Evolutionary conservation across 2,113 vertebrate genomes (phyloP), one percentile per base, ranked within the genome.

Genomic region (Aphyosemion australe): DNA sequence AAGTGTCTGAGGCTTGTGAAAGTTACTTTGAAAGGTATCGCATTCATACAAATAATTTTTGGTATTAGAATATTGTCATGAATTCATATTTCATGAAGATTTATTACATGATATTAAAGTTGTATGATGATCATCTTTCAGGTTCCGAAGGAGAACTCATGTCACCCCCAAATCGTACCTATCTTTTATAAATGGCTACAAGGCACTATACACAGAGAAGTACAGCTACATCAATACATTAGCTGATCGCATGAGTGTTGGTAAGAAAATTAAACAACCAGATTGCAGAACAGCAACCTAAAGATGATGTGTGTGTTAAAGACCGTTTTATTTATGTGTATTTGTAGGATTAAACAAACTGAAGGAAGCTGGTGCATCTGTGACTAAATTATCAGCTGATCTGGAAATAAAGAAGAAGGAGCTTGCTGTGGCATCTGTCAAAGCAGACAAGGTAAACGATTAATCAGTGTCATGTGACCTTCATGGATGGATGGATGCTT

Each of bases 161-260:
- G 94, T 95, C 63, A 95, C 94, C 19, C 94, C 94, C 59, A 95
- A 94, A 74, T 95, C 94, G 42, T 95, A 94, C 69, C 82, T 94
- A n/a, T 94, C 93, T 8, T 95, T 95, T 69, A 89, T 94, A 65
- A 88, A 84, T 78, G 89, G 93, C 57, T 95, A 93, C 77, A 95
- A 95, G 87, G 69, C 80, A 3, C 87, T 96, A 64, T 96, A 96
- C 62, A 1, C 80, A 19, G 94, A 95, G 58, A 95, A 95, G 62
- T 62, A 94, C 76, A 20, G 78, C 3, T 87, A 53, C 31, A 94
- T 96, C 54, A 91, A 92, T 61, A 93, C 92, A 5, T 93, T 96
- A 67, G 93, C 93, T 16, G 91, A 95, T 58, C 92, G 91, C 49
- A 95, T 96, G 94, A 91, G 93, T 74, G 87, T 92, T 57, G 95